Evolutionary conservation across 1,140 invertebrate genomes (phyloP).

Genomic region (Drosophila takahashii): DNA sequence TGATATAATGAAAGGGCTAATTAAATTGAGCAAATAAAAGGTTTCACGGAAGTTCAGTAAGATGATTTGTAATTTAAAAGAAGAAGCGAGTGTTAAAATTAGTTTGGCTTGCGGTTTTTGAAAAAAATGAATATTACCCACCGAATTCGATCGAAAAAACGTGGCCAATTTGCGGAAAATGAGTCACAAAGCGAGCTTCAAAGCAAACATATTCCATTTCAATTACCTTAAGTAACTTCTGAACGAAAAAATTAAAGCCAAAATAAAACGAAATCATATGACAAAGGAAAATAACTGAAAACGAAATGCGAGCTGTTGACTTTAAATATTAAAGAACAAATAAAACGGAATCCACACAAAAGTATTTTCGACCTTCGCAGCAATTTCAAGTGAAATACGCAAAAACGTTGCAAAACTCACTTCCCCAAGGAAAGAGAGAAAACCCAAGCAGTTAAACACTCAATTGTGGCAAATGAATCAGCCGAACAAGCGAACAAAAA

Average conservation of each 20-base stretch:
- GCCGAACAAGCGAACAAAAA: slow-evolving; percentile 38
- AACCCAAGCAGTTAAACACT: slow-evolving; percentile 12
- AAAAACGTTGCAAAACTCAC: slow-evolving; percentile 62
- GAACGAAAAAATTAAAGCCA: slow-evolving; percentile 24
- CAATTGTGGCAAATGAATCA: slow-evolving; percentile 52
- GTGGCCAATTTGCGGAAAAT: slow-evolving; percentile 10
- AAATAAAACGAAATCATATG: background rate
- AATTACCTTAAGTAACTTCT: slow-evolving; percentile 28
- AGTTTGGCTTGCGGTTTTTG: too few relatives aligned
- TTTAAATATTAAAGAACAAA: slow-evolving; percentile 68
- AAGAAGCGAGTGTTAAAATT: too few relatives aligned
- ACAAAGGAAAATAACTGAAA: slow-evolving; percentile 53
- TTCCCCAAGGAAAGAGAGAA: slow-evolving; percentile 40
- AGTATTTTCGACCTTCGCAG: slow-evolving; percentile 63
- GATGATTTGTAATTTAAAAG: background rate
- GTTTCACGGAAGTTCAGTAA: background rate
- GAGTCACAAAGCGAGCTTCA: slow-evolving; percentile 28
- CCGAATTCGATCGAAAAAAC: background rate
- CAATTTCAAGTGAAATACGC: slow-evolving; percentile 67
- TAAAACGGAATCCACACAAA: slow-evolving; percentile 45
- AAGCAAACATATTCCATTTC: slow-evolving; percentile 34
- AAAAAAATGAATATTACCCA: background rate
- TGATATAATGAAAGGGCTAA: slow-evolving; percentile 2
- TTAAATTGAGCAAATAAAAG: slow-evolving; percentile 2
- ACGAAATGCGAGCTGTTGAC: slow-evolving; percentile 47